Evolutionary conservation across 2,797 vertebrate species (phyloP), one percentile per base, ranked within the genome.

Genomic region (Molossus alvarezi): DNA sequence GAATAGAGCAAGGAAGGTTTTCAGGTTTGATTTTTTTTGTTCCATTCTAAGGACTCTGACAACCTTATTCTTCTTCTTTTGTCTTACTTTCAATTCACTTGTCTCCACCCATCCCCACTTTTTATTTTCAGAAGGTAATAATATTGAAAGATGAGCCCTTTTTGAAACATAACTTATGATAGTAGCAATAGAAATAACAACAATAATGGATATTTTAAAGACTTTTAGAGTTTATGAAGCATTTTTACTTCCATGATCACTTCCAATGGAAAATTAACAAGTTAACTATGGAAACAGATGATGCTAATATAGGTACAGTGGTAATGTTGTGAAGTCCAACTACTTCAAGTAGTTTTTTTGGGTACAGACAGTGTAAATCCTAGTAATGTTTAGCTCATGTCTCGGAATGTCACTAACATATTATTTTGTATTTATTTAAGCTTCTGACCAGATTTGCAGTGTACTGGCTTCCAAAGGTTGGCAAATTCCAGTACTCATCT

Each of bases 361-460:
- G 0, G 3, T 71, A 41, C 72, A n/a, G 21, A 60, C 60, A 88
- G 4, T 53, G 53, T 88, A 67, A 91, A 91, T 85, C 88, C 51
- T 77, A 94, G 79, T 79, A 60, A 37, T 77, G 33, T 77, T 92
- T 90, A 76, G 15, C 8, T 65, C 2, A 25, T 83, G 12, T 81
- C 29, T 92, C 58, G 71, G 88, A 96, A 97, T 76, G 91, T 92
- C 85, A 92, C 67, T 85, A 92, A 58, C n/a, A 64, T 65, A 7
- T 86, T 88, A 91, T 93, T 65, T 67, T 93, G 27, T 94, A 58
- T 95, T 96, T 96, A 75, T 60, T 92, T 95, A 90, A 95, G 76
- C 51, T 89, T 81, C 72, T 90, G 67, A 37, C 57, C 81, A 21
- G 80, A 93, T 90, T 62, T 93, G 5, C 41, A 41, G 17, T 48